Percentiles rank a stretch among this genome's conserved stretches.
Conservation (phyloP, 2,888 invertebrate genomes). For the Tachina fera region DNA sequence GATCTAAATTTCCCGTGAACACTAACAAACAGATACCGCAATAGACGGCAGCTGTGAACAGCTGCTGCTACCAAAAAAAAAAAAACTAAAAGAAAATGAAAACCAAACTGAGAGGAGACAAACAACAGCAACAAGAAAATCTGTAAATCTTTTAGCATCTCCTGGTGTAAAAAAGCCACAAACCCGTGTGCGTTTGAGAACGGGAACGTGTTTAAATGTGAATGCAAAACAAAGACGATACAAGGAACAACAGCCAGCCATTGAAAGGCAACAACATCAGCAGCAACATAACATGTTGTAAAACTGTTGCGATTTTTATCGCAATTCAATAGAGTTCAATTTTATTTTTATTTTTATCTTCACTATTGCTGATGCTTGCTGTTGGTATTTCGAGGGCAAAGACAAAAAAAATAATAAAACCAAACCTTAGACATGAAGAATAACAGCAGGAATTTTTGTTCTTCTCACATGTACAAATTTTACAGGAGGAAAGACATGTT, state of each 20-base stretch:
- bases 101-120: conserved; percentile 29
- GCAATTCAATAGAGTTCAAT: conserved; percentile 79
- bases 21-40: conserved; percentile 19
- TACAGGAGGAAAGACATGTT: conserved; percentile 59
- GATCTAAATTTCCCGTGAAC: conserved; percentile 33
- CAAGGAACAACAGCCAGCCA: conserved; percentile 40
- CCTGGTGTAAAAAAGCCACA: conserved; percentile 79
- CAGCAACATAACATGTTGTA: conserved; percentile 53
- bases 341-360: conserved; percentile 69
- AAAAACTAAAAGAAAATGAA: conserved; percentile 33
- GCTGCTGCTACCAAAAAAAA: conserved; percentile 36
- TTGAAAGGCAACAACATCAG: conserved; percentile 21
- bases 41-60: conserved; percentile 59
- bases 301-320: conserved; percentile 80
- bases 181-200: conserved; percentile 74
- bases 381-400: conserved; percentile 35
- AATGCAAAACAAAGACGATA: conserved; percentile 61
- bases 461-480: conserved; percentile 11
- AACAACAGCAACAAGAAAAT: conserved; percentile 50
- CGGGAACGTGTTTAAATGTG: conserved; percentile 34
- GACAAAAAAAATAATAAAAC: conserved; percentile 27
- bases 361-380: not conserved
- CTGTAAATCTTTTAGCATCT: conserved; percentile 67
- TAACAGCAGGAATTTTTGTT: conserved; percentile 12
- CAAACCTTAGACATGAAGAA: conserved; percentile 49